Percentiles rank a stretch among this genome's conserved stretches.
Evolutionary conservation across 2,113 vertebrate genomes (phyloP).

Genomic region (Coryphaenoides rupestris): DNA sequence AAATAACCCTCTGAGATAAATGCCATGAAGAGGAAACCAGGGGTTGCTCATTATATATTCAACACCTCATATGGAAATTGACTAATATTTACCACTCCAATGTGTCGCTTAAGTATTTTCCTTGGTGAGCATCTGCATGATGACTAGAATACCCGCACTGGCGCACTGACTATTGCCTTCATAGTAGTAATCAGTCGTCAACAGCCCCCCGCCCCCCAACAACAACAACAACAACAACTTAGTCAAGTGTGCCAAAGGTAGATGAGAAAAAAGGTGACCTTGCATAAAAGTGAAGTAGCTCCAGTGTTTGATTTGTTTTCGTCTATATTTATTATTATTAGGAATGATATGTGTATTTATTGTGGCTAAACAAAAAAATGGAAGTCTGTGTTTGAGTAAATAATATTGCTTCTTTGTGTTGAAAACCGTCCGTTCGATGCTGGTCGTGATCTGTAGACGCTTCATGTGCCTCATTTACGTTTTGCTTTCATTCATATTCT

Average conservation of each 20-base stretch:
- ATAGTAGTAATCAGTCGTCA: no score
- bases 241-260: constrained; percentile 31
- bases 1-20: constrained; percentile 32
- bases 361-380: constrained; percentile 90
- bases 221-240: no score
- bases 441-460: constrained; percentile 88
- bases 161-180: no score
- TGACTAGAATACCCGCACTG: constrained; percentile 32
- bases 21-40: constrained; percentile 10
- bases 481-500: constrained; percentile 70
- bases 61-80: constrained; percentile 2
- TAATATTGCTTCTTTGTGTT: constrained; percentile 80
- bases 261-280: constrained; percentile 46
- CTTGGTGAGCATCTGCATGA: constrained; percentile 38
- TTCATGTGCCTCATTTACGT: constrained; percentile 84
- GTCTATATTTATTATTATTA: constrained; percentile 97
- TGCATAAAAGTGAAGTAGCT: constrained; percentile 71
- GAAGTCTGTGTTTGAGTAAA: constrained; percentile 83
- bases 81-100: constrained; percentile 26
- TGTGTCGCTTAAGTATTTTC: constrained; percentile 14
- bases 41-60: constrained; percentile 10
- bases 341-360: constrained; percentile 97
- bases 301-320: constrained; percentile 82
- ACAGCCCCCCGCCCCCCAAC: no score
- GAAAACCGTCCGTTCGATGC: constrained; percentile 58